phyloP scores from a whole-genome alignment of 2,113 vertebrate species.

The Misgurnus mizolepis region DNA sequence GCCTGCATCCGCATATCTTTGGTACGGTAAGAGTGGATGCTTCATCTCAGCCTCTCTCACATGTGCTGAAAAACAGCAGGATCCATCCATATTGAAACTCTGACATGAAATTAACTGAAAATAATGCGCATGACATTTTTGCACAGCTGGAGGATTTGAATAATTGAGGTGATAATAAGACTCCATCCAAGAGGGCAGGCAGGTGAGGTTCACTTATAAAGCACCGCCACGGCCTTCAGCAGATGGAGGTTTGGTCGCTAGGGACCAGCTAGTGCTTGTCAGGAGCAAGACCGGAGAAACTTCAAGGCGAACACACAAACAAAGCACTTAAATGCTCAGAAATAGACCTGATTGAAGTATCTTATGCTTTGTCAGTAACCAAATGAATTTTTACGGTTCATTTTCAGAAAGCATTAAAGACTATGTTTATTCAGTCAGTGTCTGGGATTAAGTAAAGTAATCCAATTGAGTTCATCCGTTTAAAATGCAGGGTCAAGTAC shows the following conservation, averaged over 20 bases:
- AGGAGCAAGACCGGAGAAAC: not conserved
- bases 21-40: slow-evolving; percentile 5
- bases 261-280: slow-evolving; percentile 13
- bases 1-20: not conserved
- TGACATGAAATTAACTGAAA: slow-evolving; percentile 53
- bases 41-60: slow-evolving; percentile 19
- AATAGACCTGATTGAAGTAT: not conserved
- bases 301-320: not conserved
- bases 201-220: slow-evolving; percentile 48
- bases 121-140: slow-evolving; percentile 55
- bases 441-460: too few species aligned
- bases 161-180: slow-evolving; percentile 54
- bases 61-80: slow-evolving; percentile 19
- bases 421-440: too few species aligned
- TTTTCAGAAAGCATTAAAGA: not conserved
- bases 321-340: not conserved
- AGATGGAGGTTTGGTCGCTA: slow-evolving; percentile 19
- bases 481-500: too few species aligned
- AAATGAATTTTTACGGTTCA: not conserved
- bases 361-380: not conserved
- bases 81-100: slow-evolving; percentile 43
- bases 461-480: too few species aligned
- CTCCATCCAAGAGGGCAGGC: slow-evolving; percentile 43
- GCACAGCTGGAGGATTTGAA: slow-evolving; percentile 58
- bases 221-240: slow-evolving; percentile 28